These are phyloP conservation scores for Hypothenemus hampei DNA, from an alignment of 1,140 invertebrate genomes.

Conservation along the genomic window DNA sequence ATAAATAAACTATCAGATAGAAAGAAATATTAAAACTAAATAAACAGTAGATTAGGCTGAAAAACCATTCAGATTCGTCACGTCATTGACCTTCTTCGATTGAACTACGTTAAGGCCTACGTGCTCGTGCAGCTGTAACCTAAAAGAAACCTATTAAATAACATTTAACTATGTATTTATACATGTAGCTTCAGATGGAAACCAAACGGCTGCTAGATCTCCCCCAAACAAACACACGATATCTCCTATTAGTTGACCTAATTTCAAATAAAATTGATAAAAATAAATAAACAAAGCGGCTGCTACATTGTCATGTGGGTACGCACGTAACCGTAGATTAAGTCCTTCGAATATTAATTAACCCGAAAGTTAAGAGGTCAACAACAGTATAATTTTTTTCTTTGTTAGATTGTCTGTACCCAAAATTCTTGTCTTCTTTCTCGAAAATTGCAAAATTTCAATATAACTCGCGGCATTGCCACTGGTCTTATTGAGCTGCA, in stretches of 20 bases:
- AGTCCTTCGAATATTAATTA: no score
- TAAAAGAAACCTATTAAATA: no score
- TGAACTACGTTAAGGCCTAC: no score
- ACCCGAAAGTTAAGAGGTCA: background rate
- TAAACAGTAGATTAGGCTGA: background rate
- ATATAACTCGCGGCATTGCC: background rate
- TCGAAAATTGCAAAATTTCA: background rate
- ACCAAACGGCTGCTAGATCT: no score
- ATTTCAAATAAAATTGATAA: no score
- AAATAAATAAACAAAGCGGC: background rate
- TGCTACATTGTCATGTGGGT: background rate
- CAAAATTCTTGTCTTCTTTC: constrained; percentile 8
- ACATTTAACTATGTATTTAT: no score
- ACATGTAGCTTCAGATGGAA: no score
- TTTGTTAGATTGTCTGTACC: constrained; percentile 6
- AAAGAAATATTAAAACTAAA: background rate
- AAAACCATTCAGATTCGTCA: background rate
- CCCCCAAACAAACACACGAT: background rate
- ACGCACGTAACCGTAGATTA: background rate
- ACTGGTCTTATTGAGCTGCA: constrained; percentile 26
- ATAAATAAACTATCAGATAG: background rate
- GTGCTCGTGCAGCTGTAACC: no score
- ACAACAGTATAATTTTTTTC: background rate
- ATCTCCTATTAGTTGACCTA: background rate
- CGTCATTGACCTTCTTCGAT: no score